phyloP scores from a whole-genome alignment of 1,140 invertebrate genomes.

The Procambarus clarkii region DNA sequence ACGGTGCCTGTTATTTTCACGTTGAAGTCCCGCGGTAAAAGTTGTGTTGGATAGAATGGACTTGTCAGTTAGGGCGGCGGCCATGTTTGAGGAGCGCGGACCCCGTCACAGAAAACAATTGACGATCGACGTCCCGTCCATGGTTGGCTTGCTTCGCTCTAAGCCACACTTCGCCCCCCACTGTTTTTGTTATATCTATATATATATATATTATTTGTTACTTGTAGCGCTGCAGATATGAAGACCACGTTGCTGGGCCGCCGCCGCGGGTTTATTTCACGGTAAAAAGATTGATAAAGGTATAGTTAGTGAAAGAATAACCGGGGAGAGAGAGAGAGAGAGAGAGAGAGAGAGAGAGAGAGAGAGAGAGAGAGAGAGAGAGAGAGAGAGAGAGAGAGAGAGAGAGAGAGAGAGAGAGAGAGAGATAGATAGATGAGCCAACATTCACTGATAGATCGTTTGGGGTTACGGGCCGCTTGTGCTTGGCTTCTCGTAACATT shows the following conservation, averaged over 20 bases:
- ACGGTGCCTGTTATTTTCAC: slow-evolving; percentile 68
- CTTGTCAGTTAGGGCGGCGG: slow-evolving; percentile 64
- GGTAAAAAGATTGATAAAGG: background rate
- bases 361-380: no score
- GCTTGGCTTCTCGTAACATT: no score
- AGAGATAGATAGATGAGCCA: no score
- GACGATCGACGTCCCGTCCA: slow-evolving; percentile 62
- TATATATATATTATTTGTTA: background rate
- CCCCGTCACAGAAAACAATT: slow-evolving; percentile 69
- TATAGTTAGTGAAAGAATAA: background rate
- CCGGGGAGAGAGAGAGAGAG: no score
- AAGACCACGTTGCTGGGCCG: background rate
- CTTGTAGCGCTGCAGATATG: slow-evolving; percentile 33
- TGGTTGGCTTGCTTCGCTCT: slow-evolving; percentile 55
- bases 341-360: no score
- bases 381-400: no score
- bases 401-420: no score
- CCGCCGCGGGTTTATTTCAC: background rate
- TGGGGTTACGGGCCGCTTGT: no score
- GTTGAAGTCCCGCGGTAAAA: slow-evolving; percentile 65
- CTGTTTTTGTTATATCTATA: no score
- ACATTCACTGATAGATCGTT: no score
- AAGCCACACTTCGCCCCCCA: slow-evolving; percentile 4
- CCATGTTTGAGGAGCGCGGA: slow-evolving; percentile 69
- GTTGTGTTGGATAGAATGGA: slow-evolving; percentile 68